Evolutionary conservation across 2,113 vertebrate genomes (phyloP), one percentile per base, ranked within the genome.

Genomic region (Eudyptes chrysolophus): DNA sequence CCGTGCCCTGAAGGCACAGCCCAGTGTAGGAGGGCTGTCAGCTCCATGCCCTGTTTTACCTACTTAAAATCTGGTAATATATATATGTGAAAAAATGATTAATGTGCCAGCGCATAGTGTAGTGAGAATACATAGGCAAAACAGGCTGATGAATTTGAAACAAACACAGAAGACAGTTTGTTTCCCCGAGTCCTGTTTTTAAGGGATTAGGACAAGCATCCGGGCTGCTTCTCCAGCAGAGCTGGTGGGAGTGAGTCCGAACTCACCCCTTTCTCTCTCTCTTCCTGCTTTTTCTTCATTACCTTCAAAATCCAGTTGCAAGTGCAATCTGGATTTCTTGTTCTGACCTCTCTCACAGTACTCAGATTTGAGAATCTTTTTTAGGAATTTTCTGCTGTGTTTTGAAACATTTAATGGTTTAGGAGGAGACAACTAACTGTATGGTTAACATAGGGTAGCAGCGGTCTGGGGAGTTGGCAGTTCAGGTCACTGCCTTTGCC

Each of bases 171-270:
- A 61, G 16, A 30, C 9, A 64, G 20, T 80, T 88, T 70, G 15
- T 36, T 94, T 91, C 25, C 36, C 49, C 13, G 18, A 5, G 13
- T 62, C 25, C 34, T 42, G 25, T 6, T 69, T 94, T 87, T 54
- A 65, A 86, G 68, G 11, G 42, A 7, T 58, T 42, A 61, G 38
- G 21, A 64, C 9, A n/a, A 57, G 10, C 27, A 57, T 13, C 19
- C 38, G 38, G n/a, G 29, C 6, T 70, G 21, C 27, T 82, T 3
- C 29, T 85, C 30, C 58, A 30, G 16, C 34, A 71, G 51, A 91
- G 25, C 19, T 49, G 6, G 19, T 30, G 17, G 27, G 22, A 52
- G 8, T 0, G 0, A 74, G 58, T 32, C 34, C 1, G 6, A 86
- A 77, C 8, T 49, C 54, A 55, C 8, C 7, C 7, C 13, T 25